A percentile compares a stretch with the other conserved stretches of the same genome.
Conservation (phyloP, 2,797 vertebrate species). For the Bradypus variegatus region DNA sequence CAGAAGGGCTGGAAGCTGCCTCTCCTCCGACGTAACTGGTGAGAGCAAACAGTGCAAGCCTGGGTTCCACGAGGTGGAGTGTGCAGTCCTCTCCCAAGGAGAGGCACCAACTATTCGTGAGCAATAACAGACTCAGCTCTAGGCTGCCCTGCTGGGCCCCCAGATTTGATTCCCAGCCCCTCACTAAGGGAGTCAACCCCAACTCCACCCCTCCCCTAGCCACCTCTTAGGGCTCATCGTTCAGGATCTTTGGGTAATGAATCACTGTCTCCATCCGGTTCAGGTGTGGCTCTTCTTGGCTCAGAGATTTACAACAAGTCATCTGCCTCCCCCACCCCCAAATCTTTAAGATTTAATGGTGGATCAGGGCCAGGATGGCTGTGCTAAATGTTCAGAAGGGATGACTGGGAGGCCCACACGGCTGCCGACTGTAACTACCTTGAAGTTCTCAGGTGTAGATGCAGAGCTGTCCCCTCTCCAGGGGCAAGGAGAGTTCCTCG, state of each 20-base stretch:
- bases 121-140: fast-evolving
- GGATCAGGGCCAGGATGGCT: neutral
- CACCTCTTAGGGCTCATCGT: fast-evolving
- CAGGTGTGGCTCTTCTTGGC: neutral
- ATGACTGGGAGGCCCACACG: no score
- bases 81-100: neutral
- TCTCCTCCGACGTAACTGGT: no score
- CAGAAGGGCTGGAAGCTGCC: fast-evolving
- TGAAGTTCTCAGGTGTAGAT: neutral
- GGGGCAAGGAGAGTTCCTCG: neutral
- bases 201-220: no score
- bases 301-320: neutral
- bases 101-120: neutral
- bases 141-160: neutral
- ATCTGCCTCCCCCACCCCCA: no score
- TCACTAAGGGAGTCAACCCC: no score
- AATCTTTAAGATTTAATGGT: neutral
- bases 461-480: no score
- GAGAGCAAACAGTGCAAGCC: neutral
- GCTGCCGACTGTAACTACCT: neutral
- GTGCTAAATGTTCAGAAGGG: neutral
- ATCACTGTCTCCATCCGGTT: no score
- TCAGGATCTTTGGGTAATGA: neutral
- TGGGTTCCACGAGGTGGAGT: neutral
- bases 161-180: neutral